Percentiles rank a stretch among this genome's conserved stretches.
Conservation (phyloP, 2,888 invertebrate species). For the Melangyna quadrimaculata region DNA sequence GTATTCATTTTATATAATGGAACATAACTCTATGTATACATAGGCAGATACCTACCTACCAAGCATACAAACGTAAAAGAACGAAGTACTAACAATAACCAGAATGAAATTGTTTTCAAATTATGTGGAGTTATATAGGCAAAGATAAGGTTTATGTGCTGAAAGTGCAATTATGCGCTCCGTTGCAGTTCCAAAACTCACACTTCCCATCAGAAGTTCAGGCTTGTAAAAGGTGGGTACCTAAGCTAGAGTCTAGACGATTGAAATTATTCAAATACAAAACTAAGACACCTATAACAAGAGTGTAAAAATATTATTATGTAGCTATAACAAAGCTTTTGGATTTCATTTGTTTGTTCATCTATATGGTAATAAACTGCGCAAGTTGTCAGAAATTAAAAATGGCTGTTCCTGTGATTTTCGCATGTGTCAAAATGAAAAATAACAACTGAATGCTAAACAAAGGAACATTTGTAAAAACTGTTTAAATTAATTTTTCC, state of each 20-base stretch:
- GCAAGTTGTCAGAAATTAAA: too few species aligned
- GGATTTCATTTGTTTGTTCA: too few species aligned
- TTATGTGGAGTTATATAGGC: neutral
- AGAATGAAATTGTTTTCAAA: constrained; percentile 44
- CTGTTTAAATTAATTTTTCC: too few species aligned
- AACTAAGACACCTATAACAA: neutral
- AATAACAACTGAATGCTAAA: too few species aligned
- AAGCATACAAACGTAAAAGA: neutral
- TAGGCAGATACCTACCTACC: too few species aligned
- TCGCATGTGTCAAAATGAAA: too few species aligned
- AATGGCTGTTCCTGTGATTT: too few species aligned
- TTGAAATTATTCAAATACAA: neutral
- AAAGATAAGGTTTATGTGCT: neutral
- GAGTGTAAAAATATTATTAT: too few species aligned
- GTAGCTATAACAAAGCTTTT: too few species aligned
- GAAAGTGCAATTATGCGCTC: constrained; percentile 46
- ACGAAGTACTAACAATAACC: neutral
- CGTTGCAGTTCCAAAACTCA: constrained; percentile 30
- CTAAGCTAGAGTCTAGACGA: neutral
- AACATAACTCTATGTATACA: neutral
- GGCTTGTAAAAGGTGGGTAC: neutral
- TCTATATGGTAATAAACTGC: too few species aligned
- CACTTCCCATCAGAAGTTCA: too few species aligned
- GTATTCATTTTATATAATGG: constrained; percentile 32
- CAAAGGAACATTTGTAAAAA: too few species aligned